Base-by-base conservation (phyloP, 1,140 invertebrate genomes). In the Aphelenchoides fujianensis region DNA sequence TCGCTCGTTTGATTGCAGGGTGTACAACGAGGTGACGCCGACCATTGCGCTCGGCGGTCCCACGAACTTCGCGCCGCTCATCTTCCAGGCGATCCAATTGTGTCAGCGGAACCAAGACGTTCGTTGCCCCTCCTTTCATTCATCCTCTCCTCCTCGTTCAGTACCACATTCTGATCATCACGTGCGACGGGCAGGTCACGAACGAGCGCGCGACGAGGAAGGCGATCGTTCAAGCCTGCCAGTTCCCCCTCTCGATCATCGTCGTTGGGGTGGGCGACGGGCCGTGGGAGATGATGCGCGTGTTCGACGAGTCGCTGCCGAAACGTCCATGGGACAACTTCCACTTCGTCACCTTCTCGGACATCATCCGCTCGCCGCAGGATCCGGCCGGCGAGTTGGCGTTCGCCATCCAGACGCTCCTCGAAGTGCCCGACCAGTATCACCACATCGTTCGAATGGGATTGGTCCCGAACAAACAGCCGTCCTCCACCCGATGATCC, bases 181-280 rank as follows among this genome's bases (percentile, higher is more conserved):
- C 88, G 37, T 86, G 87, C 19, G 88, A 88, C 73, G 88, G 88
- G 0, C 88, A 88, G 74, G 86, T 88, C 2, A 86, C 84, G 1
- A 86, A 87, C 55, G 86, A 88, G 69, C 63, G 75, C 48, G 77
- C 78, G 27, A 88, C 86, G 9, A 81, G 85, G 3, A 77, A 87
- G 34, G 87, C 88, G 2, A 88, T 89, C 9, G 86, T 88, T 2
- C 81, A 86, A 27, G 88, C 88, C 2, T 88, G 87, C 7, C 74
- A 85, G 28, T 84, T 85, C 67, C 87, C 88, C 1, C 79, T 89
- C 12, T 88, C 87, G 66, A 88, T 89, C 41, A 87, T 89, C 52
- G 85, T 88, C 5, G 87, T 89, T 12, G 88, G 88, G 2, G 88
- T 87, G n/a, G 88, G 88, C 0, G 88, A 77, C 77, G 88, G 88